These are phyloP conservation scores for Chionoecetes opilio DNA, from an alignment of 1,140 invertebrate species.

Conservation along the genomic window DNA sequence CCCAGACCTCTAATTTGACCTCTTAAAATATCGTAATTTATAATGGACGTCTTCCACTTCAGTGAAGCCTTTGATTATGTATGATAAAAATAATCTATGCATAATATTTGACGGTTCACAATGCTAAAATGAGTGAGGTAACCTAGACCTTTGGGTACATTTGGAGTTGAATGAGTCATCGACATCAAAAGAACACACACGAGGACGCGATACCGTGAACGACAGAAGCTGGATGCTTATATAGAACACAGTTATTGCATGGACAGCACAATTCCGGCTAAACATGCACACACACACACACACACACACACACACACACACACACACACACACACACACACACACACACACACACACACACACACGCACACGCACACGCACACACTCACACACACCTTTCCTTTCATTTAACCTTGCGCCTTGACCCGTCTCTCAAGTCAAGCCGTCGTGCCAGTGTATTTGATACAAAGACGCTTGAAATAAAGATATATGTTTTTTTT, in stretches of 20 bases:
- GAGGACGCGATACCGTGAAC: neutral
- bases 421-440: neutral
- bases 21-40: neutral
- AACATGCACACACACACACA: no score
- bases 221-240: neutral
- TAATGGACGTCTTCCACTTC: neutral
- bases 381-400: conserved; percentile 1
- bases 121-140: neutral
- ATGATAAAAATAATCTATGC: neutral
- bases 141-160: neutral
- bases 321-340: conserved; percentile 8
- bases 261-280: no score
- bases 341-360: neutral
- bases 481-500: neutral
- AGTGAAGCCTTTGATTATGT: neutral
- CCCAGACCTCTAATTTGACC: neutral
- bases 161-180: neutral
- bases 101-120: neutral
- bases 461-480: neutral
- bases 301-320: conserved; percentile 17
- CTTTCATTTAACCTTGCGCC: neutral
- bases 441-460: neutral
- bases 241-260: no score
- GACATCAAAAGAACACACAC: neutral
- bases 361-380: neutral